phyloP scores from a whole-genome alignment of 2,888 invertebrate species.

The Glaucopsyche alexis region DNA sequence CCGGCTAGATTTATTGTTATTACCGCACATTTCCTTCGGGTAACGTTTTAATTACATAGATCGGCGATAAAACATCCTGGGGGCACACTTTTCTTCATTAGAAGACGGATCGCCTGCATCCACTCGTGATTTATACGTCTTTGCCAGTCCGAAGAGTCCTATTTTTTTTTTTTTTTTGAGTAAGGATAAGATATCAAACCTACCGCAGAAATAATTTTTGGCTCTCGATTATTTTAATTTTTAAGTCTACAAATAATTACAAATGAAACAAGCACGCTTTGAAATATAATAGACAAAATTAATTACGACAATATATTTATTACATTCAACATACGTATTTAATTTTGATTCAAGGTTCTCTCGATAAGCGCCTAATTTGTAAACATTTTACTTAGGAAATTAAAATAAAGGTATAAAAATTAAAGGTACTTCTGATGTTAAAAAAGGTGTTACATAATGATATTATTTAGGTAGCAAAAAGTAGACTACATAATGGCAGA shows the following conservation, averaged over 20 bases:
- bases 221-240: neutral
- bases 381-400: neutral
- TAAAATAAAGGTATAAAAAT: neutral
- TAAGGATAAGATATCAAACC: neutral
- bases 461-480: neutral
- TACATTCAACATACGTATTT: neutral
- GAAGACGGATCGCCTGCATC: conserved; percentile 69
- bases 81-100: conserved; percentile 80
- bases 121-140: conserved; percentile 62
- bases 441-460: neutral
- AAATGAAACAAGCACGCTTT: too few species aligned
- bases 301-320: neutral
- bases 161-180: conserved; percentile 36
- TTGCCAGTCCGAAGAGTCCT: conserved; percentile 56
- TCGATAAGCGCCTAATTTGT: neutral
- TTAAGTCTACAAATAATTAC: too few species aligned
- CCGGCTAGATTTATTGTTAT: conserved; percentile 75
- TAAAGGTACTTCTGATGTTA: neutral
- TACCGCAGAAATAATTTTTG: neutral
- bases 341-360: neutral
- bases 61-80: conserved; percentile 76
- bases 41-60: conserved; percentile 80
- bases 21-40: conserved; percentile 77
- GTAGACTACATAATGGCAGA: neutral
- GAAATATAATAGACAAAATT: neutral